Evolutionary conservation across 1,140 invertebrate species (phyloP).

Genomic region (Agraylea sexmaculata): DNA sequence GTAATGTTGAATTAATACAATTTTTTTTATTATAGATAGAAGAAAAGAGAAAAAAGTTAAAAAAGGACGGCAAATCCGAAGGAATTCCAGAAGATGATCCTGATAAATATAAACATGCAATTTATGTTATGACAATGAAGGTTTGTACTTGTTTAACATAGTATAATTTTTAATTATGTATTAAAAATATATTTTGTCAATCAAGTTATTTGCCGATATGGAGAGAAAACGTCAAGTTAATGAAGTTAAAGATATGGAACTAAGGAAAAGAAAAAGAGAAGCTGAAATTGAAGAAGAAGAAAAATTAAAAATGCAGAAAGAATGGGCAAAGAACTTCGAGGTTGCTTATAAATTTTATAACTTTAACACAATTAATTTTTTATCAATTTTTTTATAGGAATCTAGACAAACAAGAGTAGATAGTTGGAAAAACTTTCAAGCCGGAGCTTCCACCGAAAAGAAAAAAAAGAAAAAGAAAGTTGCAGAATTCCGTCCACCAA

Average conservation of each 20-base stretch:
- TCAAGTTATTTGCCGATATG: slow-evolving; percentile 86
- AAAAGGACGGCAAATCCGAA: slow-evolving; percentile 77
- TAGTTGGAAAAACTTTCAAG: slow-evolving; percentile 92
- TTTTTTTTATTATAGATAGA: slow-evolving; percentile 54
- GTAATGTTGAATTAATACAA: slow-evolving; percentile 1
- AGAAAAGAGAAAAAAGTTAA: slow-evolving; percentile 89
- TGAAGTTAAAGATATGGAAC: slow-evolving; percentile 82
- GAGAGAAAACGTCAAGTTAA: slow-evolving; percentile 75
- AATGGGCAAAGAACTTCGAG: slow-evolving; percentile 98
- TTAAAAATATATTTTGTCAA: background rate
- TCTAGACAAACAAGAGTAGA: slow-evolving; percentile 87
- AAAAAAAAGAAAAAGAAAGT: slow-evolving; percentile 64
- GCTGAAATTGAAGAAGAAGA: slow-evolving; percentile 88
- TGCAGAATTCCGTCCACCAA: slow-evolving; percentile 82
- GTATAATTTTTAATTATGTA: background rate
- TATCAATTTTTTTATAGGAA: slow-evolving; percentile 50
- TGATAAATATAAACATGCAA: slow-evolving; percentile 81
- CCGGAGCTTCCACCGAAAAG: slow-evolving; percentile 51
- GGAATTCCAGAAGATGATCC: slow-evolving; percentile 91
- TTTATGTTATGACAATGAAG: slow-evolving; percentile 97
- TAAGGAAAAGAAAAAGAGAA: slow-evolving; percentile 89
- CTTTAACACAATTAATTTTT: slow-evolving; percentile 5
- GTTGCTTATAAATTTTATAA: slow-evolving; percentile 30
- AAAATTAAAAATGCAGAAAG: slow-evolving; percentile 74
- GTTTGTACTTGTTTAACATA: too few relatives aligned